These are phyloP conservation scores for Octodonta nipae DNA, from an alignment of 2,888 invertebrate genomes.

Conservation along the genomic window DNA sequence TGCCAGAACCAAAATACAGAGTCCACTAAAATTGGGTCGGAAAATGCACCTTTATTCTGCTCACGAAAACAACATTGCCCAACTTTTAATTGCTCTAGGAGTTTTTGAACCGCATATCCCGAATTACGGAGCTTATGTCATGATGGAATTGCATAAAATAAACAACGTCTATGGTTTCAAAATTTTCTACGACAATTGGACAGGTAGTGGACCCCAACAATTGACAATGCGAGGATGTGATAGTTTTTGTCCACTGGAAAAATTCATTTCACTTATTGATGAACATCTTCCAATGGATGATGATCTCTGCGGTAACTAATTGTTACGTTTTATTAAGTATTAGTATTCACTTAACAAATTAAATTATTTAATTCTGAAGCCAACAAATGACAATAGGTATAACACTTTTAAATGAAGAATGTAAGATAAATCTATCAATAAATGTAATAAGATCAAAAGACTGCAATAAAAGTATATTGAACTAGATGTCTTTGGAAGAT, in stretches of 20 bases:
- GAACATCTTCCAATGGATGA: constrained; percentile 11
- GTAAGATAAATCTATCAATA: no score
- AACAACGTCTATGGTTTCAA: constrained; percentile 18
- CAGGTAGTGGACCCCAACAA: constrained; percentile 11
- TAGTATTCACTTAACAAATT: no score
- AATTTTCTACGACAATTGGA: constrained; percentile 18
- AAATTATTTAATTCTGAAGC: no score
- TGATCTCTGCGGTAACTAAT: constrained; percentile 1
- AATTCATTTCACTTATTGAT: constrained; percentile 9
- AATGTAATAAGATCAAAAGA: no score
- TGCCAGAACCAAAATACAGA: constrained; percentile 14
- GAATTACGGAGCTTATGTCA: constrained; percentile 15
- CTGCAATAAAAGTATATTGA: no score
- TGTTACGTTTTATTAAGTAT: no score
- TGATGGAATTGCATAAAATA: constrained; percentile 16
- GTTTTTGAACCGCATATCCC: constrained; percentile 18
- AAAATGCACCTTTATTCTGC: constrained; percentile 22
- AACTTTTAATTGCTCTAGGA: constrained; percentile 17
- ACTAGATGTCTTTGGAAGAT: no score
- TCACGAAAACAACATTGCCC: constrained; percentile 21
- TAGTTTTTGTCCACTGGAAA: constrained; percentile 15
- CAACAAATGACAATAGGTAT: no score
- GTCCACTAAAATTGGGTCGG: constrained; percentile 11
- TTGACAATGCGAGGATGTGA: constrained; percentile 16
- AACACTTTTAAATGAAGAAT: no score